Evolutionary conservation across 2,888 invertebrate genomes (phyloP), one percentile per base, ranked within the genome.

Genomic region (Drosophila monieri): DNA sequence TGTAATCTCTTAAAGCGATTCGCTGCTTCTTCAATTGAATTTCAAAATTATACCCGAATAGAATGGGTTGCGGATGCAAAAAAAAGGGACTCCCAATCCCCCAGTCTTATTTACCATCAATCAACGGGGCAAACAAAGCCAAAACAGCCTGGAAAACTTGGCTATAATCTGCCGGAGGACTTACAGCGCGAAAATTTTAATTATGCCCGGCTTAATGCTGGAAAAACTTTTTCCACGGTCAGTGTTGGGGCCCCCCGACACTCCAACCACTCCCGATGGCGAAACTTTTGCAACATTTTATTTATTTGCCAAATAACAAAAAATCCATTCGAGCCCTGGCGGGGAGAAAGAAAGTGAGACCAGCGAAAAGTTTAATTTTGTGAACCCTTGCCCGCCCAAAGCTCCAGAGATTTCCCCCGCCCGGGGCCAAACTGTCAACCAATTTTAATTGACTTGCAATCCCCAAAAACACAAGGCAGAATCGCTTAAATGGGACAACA

Each of bases 361-460:
- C 10, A 8, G 32, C n/a, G 64, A 62, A 64, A 64, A 72, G 72
- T 72, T 71, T 71, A 55, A 71, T 71, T 71, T 71, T 46, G 65
- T 57, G 52, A 76, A 66, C 81, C 78, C 61, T 80, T 84, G n/a
- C 18, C 27, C 27, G 27, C 9, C 27, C 18, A 54, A 59, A 55
- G 64, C 64, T 61, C 61, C 53, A 6, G 64, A 55, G 68, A 66
- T 51, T 32, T 64, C 6, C 30, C 30, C 52, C 37, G 60, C 57
- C 15, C 8, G 23, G 32, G 46, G 49, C 43, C 43, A 46, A 77
- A 71, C 77, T 86, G 87, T 86, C 88, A 86, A 77, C 70, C 69
- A 62, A 69, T 85, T 88, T 88, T 87, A 85, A 85, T 85, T 86
- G 88, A 86, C 87, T 84, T 79, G 47, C 70, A 88, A 84, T 80